A percentile compares a stretch with the other conserved stretches of the same genome.
Evolutionary conservation across 2,113 vertebrate genomes (phyloP).

Genomic region (Montifringilla adamsi): DNA sequence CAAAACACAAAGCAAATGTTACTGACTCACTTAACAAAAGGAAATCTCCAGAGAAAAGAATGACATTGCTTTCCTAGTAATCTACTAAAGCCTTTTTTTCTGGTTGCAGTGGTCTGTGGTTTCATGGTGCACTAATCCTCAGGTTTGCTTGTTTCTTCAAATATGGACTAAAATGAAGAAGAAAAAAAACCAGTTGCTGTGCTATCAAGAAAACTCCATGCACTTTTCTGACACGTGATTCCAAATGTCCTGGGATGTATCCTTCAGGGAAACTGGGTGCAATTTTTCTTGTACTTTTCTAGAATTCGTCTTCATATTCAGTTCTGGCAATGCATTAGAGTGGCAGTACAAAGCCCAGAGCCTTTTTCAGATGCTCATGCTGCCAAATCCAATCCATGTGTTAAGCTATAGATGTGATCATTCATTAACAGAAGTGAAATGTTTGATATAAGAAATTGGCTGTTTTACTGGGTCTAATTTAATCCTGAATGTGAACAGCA

Average conservation of each 20-base stretch:
- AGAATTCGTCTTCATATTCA: background rate
- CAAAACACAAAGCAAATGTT: background rate
- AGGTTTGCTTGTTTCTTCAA: background rate
- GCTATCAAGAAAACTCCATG: background rate
- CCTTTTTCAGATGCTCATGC: constrained; percentile 13
- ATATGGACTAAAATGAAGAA: background rate
- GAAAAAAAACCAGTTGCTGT: background rate
- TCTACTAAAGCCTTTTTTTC: background rate
- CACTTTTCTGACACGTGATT: background rate
- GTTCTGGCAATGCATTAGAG: background rate
- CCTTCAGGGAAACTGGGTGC: background rate
- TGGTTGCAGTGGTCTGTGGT: background rate
- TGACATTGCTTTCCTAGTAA: background rate
- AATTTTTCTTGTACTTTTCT: background rate
- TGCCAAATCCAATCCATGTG: constrained; percentile 3
- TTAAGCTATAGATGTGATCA: background rate
- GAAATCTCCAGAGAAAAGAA: background rate
- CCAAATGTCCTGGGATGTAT: background rate
- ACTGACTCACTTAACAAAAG: background rate
- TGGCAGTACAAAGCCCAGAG: background rate
- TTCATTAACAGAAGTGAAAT: background rate
- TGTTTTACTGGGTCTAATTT: background rate
- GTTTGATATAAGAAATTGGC: background rate
- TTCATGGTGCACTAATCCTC: background rate
- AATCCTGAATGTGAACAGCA: background rate